Evolutionary conservation across 2,113 vertebrate species (phyloP), one percentile per base, ranked within the genome.

Genomic region (Lontra canadensis): DNA sequence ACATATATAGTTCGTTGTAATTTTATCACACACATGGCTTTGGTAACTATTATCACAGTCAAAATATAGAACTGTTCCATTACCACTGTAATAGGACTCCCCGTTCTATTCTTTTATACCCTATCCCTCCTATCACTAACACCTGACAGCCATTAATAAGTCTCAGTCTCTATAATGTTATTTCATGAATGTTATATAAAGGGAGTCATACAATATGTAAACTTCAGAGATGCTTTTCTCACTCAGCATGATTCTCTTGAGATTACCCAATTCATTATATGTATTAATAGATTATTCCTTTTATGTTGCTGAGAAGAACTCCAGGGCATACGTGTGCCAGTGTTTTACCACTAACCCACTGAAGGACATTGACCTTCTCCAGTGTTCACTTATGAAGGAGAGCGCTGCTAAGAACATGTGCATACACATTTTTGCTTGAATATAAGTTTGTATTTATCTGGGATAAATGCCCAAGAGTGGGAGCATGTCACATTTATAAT

Each of bases 281-380:
- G 4, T 57, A 21, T 83, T n/a, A 47, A 12, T 65, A 63, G 8
- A 55, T 49, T 25, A 20, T 26, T 67, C 9, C 9, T 59, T 34
- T 83, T 15, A 49, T 67, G 4, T 61, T 42, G 21, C 39, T 42
- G 4, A 21, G 11, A 57, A 47, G 8, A 21, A 84, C 26, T 10
- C 23, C 17, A 57, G 18, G 10, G 10, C 39, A 34, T 29, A 18
- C 0, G 8, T 59, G 20, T 29, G 4, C 18, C 0, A 49, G 9
- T 47, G 15, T 34, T 83, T 83, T 49, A 49, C 2, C 14, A 55
- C 1, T 82, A 6, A 55, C 23, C 13, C 31, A 13, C 1, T 47
- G 6, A 74, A n/a, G 18, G 42, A 17, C 76, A 4, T 52, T 12
- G 17, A 10, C 1, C 2, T 44, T 13, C 36, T 39, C 23, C 13